Base-by-base conservation (phyloP, 2,888 invertebrate genomes). In the Stenodera caucasica region DNA sequence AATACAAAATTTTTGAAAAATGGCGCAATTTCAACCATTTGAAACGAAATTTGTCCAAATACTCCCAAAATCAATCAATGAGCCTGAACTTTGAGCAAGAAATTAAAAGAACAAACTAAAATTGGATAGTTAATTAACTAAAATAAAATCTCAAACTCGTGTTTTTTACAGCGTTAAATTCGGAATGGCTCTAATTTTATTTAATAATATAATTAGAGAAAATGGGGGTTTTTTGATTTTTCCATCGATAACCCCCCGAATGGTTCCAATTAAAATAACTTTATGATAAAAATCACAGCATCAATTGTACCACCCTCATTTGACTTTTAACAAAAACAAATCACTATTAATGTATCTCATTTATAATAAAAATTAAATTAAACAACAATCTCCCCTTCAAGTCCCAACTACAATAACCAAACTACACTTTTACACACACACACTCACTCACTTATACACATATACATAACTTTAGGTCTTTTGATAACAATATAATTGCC, bases 331-430 rank as follows among this genome's bases (percentile, higher is more conserved):
- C 15, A n/a, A 40, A 40, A 40, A 40, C 37, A 40, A 40, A 40
- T 40, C 37, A 40, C 37, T 40, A 40, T 40, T 40, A 40, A 40
- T 40, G 35, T 35, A 18, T 40, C 37, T 40, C 37, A 15, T 40
- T 40, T 40, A 40, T 40, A 40, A 40, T 40, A n/a, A 40, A 40
- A 40, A 40, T 40, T 40, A 40, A 40, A 40, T 40, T 40, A 40
- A 40, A 40, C 37, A 40, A 40, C 37, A 40, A 40, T 40, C 37
- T 40, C 37, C 37, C 37, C 37, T 40, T 40, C 37, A 40, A 40
- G 9, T 18, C 18, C n/a, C n/a, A n/a, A n/a, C 18, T 9, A 40
- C 15, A 40, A 40, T 40, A 40, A 40, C 37, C 18, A 40, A 18
- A 37, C 37, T 7, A 15, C 33, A 12, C 12, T 4, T 12, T n/a